Conservation (phyloP, 2,113 vertebrate genomes). For the Sinocyclocheilus maitianheensis region DNA sequence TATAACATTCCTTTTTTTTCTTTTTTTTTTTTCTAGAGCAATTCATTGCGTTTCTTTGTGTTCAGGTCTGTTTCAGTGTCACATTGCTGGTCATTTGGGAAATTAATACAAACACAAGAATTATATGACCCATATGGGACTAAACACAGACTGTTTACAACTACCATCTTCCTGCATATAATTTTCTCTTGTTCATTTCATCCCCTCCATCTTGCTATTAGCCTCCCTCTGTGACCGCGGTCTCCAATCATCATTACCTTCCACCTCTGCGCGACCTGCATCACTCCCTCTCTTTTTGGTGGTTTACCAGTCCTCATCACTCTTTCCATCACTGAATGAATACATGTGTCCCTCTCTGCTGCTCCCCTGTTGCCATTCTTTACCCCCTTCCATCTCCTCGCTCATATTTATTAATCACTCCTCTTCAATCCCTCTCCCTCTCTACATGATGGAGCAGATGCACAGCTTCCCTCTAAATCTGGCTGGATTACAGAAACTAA, state of each 20-base stretch:
- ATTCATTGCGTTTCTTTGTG: neutral
- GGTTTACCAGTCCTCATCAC: constrained; percentile 12
- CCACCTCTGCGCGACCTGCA: neutral
- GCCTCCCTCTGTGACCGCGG: neutral
- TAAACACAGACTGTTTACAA: constrained; percentile 10
- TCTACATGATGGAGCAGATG: constrained; percentile 42
- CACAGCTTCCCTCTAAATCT: constrained; percentile 33
- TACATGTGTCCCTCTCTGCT: constrained; percentile 27
- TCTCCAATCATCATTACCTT: constrained; percentile 25
- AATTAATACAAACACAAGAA: constrained; percentile 28
- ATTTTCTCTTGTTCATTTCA: neutral
- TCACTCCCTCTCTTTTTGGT: neutral
- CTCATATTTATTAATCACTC: constrained; percentile 25
- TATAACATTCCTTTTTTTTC: neutral
- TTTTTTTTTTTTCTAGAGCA: neutral
- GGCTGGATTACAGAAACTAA: constrained; percentile 48
- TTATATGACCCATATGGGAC: constrained; percentile 4
- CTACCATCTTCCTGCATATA: neutral
- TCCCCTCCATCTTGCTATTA: constrained; percentile 22
- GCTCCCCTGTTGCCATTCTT: constrained; percentile 30
- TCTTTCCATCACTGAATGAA: constrained; percentile 3
- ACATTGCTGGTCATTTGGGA: constrained; percentile 35
- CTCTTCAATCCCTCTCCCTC: neutral
- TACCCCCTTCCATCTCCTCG: neutral
- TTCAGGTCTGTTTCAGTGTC: neutral